Evolutionary conservation across 2,113 vertebrate species (phyloP).

Genomic region (Cheirogaleus medius): DNA sequence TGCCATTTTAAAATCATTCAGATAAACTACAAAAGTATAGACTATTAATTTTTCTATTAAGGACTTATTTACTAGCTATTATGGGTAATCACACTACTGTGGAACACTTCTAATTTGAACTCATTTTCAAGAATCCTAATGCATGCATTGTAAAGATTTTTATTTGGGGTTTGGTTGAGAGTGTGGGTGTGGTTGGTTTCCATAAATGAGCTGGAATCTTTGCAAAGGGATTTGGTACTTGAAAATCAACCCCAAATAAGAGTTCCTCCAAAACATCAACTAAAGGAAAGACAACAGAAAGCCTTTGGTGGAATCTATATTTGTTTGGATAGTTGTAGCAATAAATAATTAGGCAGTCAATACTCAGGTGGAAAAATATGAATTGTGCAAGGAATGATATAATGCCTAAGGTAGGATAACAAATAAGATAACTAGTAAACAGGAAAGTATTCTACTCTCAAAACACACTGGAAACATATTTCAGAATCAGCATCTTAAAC

Average conservation of each 20-base stretch:
- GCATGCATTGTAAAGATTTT: background rate
- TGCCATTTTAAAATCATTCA: background rate
- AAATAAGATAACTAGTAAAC: background rate
- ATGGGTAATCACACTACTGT: background rate
- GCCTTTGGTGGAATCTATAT: background rate
- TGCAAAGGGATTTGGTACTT: background rate
- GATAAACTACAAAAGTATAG: background rate
- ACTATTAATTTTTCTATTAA: background rate
- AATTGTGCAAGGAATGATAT: conserved; percentile 29
- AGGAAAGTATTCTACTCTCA: conserved; percentile 18
- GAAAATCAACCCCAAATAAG: background rate
- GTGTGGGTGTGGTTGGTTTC: background rate
- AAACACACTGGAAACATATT: conserved; percentile 35
- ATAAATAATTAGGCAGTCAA: background rate
- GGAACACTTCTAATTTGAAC: background rate
- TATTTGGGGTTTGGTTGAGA: background rate
- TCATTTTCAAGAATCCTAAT: background rate
- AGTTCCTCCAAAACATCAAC: background rate
- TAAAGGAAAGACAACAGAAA: background rate
- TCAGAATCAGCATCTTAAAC: conserved; percentile 43
- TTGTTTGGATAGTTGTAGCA: background rate
- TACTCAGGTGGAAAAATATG: background rate
- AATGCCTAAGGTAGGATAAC: conserved; percentile 3
- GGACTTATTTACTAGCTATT: background rate
- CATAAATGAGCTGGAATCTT: background rate